These are phyloP conservation scores for Petrocephalus sullivani DNA, from an alignment of 2,797 vertebrate species.

Conservation along the genomic window DNA sequence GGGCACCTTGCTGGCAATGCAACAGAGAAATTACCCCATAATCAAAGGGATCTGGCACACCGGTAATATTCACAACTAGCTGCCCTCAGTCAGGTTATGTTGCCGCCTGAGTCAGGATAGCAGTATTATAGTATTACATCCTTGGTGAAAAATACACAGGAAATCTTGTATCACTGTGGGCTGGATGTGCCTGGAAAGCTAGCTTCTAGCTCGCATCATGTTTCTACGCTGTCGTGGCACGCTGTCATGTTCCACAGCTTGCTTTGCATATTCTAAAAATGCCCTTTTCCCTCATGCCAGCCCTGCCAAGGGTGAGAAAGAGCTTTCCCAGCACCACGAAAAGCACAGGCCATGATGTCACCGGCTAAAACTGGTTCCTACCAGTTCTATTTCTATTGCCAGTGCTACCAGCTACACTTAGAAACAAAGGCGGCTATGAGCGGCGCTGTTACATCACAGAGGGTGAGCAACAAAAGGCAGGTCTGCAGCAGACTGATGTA, in stretches of 20 bases:
- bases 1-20: background rate
- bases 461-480: background rate
- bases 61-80: background rate
- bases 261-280: conserved; percentile 18
- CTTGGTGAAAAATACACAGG: background rate
- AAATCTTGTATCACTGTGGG: background rate
- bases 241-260: background rate
- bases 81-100: background rate
- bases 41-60: background rate
- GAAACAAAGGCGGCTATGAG: conserved; percentile 10
- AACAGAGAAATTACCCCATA: background rate
- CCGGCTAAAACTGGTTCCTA: conserved; percentile 35
- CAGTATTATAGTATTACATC: background rate
- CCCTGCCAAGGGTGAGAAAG: background rate
- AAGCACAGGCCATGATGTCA: background rate
- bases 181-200: background rate
- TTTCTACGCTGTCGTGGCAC: background rate
- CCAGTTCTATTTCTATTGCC: conserved; percentile 36
- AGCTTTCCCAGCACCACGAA: background rate
- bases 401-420: conserved; percentile 16
- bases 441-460: background rate
- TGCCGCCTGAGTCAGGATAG: background rate
- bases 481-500: background rate
- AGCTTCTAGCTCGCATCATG: background rate
- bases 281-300: background rate